Evolutionary conservation across 2,888 invertebrate species (phyloP).

Genomic region (Lacanobia wlatinum): DNA sequence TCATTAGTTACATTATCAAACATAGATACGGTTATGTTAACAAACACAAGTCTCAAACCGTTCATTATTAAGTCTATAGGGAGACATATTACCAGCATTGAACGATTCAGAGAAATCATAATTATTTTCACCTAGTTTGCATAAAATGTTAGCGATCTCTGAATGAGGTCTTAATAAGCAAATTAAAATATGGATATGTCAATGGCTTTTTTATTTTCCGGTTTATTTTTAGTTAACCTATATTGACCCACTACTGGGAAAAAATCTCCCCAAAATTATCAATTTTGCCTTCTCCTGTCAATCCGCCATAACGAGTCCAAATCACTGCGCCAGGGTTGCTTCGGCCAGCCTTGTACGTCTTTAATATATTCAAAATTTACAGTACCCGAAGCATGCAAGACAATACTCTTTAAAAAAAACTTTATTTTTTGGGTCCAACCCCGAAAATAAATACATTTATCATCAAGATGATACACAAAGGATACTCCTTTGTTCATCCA

Average conservation of each 20-base stretch:
- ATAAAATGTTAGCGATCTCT: not conserved
- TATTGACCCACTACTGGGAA: too few species aligned
- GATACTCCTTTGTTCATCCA: conserved; percentile 45
- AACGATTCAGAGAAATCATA: not conserved
- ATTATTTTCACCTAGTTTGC: not conserved
- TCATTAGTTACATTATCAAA: not conserved
- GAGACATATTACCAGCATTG: not conserved
- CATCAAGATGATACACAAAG: conserved; percentile 2
- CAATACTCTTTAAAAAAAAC: not conserved
- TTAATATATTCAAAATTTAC: too few species aligned
- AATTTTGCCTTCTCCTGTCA: too few species aligned
- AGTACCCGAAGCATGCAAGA: too few species aligned
- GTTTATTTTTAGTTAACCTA: too few species aligned
- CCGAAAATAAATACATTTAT: conserved; percentile 31
- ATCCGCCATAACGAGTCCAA: too few species aligned
- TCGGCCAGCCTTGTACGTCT: too few species aligned
- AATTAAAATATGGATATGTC: not conserved
- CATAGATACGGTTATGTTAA: not conserved
- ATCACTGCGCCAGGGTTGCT: too few species aligned
- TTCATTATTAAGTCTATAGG: not conserved
- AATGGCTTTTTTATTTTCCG: too few species aligned
- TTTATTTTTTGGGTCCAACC: not conserved
- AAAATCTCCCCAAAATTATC: too few species aligned
- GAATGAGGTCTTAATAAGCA: not conserved
- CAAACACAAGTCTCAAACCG: not conserved